Evolutionary conservation across 2,888 invertebrate genomes (phyloP).

Genomic region (Cantharis rufa): DNA sequence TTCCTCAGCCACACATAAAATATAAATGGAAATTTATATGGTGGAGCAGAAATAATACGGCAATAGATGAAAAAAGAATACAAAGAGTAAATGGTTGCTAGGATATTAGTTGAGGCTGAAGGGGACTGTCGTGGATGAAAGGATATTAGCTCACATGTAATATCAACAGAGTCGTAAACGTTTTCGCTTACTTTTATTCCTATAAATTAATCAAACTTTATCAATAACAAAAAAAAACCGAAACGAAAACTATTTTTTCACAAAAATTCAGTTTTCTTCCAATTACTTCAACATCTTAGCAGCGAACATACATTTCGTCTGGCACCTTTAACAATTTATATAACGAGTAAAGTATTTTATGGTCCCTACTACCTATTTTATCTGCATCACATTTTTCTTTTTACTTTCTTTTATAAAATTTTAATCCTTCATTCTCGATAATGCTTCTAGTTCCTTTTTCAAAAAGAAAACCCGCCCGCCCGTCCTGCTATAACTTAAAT

Average conservation of each 20-base stretch:
- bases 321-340: conserved; percentile 3
- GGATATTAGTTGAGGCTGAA: background rate
- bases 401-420: conserved; percentile 6
- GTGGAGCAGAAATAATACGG: background rate
- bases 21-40: background rate
- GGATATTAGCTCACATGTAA: background rate
- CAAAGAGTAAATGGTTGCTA: background rate
- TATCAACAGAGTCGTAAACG: background rate
- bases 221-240: background rate
- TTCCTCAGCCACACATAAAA: background rate
- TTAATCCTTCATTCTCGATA: conserved; percentile 11
- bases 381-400: conserved; percentile 2
- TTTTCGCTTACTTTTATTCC: background rate
- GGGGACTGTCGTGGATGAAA: background rate
- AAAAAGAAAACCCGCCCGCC: background rate
- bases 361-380: background rate
- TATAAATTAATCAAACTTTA: background rate
- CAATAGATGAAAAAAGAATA: background rate
- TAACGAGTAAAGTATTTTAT: conserved; percentile 2
- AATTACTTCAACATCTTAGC: background rate
- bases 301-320: background rate
- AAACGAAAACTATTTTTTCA: background rate
- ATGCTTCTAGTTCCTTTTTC: conserved; percentile 2
- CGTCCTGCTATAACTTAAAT: conserved; percentile 6
- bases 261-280: background rate